phyloP scores from a whole-genome alignment of 2,797 vertebrate genomes.

The Acrocephalus scirpaceus region DNA sequence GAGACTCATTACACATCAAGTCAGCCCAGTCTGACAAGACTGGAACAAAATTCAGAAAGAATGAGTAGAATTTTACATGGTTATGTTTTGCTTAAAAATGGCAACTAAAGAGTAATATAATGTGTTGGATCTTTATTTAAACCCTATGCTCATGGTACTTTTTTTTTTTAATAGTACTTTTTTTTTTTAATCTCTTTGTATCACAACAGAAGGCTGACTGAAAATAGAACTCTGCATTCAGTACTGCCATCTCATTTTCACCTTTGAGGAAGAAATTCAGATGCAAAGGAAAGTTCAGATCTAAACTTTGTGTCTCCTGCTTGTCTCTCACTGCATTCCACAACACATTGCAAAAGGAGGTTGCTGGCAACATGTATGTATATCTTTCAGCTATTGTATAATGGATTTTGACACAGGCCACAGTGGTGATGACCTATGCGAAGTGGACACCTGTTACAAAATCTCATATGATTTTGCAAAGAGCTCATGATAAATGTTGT shows the following conservation, averaged over 20 bases:
- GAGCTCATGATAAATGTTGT: conserved; percentile 13
- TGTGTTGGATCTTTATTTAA: conserved; percentile 30
- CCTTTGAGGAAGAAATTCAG: neutral
- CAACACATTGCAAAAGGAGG: neutral
- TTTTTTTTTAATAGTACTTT: neutral
- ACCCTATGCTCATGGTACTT: neutral
- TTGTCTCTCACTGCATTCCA: neutral
- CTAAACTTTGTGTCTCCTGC: neutral
- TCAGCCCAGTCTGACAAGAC: conserved; percentile 31
- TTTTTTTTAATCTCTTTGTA: neutral
- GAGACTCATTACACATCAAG: conserved; percentile 22
- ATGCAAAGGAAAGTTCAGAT: neutral
- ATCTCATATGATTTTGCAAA: conserved; percentile 26
- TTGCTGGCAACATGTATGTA: neutral
- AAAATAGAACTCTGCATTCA: neutral
- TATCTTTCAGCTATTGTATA: neutral
- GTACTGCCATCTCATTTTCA: neutral
- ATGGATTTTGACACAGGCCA: conserved; percentile 60
- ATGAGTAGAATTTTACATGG: neutral
- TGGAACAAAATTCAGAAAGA: conserved; percentile 44
- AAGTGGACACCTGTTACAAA: conserved; percentile 29
- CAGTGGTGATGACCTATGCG: neutral
- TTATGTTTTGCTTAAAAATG: conserved; percentile 30
- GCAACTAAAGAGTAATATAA: conserved; percentile 15
- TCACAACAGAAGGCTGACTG: neutral